These are phyloP conservation scores for Leptopilina syphax DNA, from an alignment of 2,888 invertebrate genomes.

Conservation along the genomic window DNA sequence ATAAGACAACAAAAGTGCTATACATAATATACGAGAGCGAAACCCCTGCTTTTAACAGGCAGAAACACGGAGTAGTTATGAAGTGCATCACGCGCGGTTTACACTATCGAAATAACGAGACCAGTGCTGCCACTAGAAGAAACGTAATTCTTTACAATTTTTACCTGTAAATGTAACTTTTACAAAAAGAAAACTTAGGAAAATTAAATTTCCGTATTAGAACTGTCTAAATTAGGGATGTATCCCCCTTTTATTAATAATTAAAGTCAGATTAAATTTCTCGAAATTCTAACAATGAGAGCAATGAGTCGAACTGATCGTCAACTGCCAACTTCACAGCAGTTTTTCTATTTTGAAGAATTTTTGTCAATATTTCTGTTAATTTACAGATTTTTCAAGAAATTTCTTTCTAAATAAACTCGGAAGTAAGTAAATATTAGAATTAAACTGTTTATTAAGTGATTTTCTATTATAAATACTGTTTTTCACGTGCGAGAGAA, in stretches of 20 bases:
- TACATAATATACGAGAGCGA: neutral
- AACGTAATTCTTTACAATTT: neutral
- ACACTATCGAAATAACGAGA: neutral
- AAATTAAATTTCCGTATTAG: neutral
- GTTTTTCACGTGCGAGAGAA: neutral
- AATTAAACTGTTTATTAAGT: neutral
- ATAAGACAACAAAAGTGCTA: neutral
- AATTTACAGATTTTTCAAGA: neutral
- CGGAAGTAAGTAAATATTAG: neutral
- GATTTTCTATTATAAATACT: neutral
- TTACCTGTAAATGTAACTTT: neutral
- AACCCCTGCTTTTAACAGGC: neutral
- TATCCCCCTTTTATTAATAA: neutral
- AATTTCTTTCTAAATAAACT: neutral
- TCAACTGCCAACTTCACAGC: neutral
- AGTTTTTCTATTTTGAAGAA: neutral
- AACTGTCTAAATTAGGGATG: neutral
- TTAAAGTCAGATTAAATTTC: neutral
- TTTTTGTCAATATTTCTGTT: neutral
- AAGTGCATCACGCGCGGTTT: conserved; percentile 14
- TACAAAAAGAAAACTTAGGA: too few relatives aligned
- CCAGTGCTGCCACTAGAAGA: neutral
- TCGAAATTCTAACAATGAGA: neutral
- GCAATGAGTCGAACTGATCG: neutral
- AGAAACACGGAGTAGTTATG: neutral